Evolutionary conservation across 2,888 invertebrate species (phyloP), one percentile per base, ranked within the genome.

Genomic region (Ennomos erosarius): DNA sequence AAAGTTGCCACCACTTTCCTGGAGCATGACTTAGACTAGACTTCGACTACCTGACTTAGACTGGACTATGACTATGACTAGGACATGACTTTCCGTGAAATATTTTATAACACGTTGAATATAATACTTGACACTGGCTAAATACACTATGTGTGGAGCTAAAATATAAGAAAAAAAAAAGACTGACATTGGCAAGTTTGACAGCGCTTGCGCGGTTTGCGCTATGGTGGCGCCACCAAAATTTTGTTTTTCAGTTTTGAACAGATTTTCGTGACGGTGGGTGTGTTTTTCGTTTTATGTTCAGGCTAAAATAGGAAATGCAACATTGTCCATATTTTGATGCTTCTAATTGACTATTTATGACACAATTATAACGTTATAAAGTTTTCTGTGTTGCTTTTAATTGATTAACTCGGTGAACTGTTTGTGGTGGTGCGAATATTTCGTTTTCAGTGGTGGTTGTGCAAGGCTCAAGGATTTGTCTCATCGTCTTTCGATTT

Each of bases 401-500:
- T 69, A 63, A 72, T 59, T 74, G 69, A 72, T 68, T 65, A 74
- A 72, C 57, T 63, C 70, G 73, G 85, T 86, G 84, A 78, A 82
- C 76, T 55, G 13, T 26, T 69, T 65, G 67, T 77, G 73, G 80
- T 85, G 80, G 81, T 82, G 86, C 81, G 78, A 79, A 84, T 83
- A 81, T 85, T 87, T 79, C 55, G 69, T 86, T 82, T 78, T 78
- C 82, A 83, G 86, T 75, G 79, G 87, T 88, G 85, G 78, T 85
- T 85, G 87, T 87, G 85, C 82, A 86, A 85, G 90, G 87, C 87
- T 85, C 82, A 86, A 85, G 90, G 88, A 88, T 89, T 89, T 85
- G 78, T 80, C 77, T 67, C 76, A 74, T 75, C 79, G 74, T 69
- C 71, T 71, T 67, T 76, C 71, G 67, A 71, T 71, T 74, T 73